These are phyloP conservation scores for Rhinichthys klamathensis DNA, from an alignment of 2,113 vertebrate species.

Conservation along the genomic window DNA sequence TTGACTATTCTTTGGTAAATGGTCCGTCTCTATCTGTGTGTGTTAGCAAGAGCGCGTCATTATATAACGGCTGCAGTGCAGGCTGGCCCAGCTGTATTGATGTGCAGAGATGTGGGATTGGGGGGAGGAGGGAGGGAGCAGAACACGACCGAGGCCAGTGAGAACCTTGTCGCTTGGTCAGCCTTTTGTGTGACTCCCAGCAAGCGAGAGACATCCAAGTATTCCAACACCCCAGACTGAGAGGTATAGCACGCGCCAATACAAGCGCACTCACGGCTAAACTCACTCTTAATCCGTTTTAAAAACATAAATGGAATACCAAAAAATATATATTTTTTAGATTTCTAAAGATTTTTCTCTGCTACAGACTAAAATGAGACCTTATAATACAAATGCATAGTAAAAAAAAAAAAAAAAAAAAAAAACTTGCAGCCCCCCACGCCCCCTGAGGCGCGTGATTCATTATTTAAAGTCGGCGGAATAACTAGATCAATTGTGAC, in stretches of 20 bases:
- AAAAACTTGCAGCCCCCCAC: slow-evolving; percentile 27
- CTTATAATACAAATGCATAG: slow-evolving; percentile 3
- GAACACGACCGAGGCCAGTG: slow-evolving; percentile 53
- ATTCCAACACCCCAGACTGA: slow-evolving; percentile 27
- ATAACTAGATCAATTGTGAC: slow-evolving; percentile 61
- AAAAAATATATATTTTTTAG: too few relatives aligned
- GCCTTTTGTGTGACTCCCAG: slow-evolving; percentile 55
- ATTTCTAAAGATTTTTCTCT: background rate
- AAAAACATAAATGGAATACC: background rate
- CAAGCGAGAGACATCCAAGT: slow-evolving; percentile 28
- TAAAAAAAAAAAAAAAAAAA: background rate
- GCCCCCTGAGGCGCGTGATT: slow-evolving; percentile 59
- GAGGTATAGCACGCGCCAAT: slow-evolving; percentile 5
- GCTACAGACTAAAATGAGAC: background rate
- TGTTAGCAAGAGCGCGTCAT: slow-evolving; percentile 53
- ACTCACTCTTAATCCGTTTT: background rate
- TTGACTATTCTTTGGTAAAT: slow-evolving; percentile 29
- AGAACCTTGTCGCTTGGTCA: slow-evolving; percentile 50
- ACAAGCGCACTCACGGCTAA: background rate
- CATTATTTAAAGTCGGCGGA: slow-evolving; percentile 68
- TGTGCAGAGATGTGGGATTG: slow-evolving; percentile 58
- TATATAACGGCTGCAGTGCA: slow-evolving; percentile 69
- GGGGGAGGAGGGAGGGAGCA: slow-evolving; percentile 36
- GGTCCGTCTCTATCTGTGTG: slow-evolving; percentile 14
- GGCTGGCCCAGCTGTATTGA: slow-evolving; percentile 65